Evolutionary conservation across 92 coral and sea anemone species (phyloP).

Genomic region (Phenganax subtilis): DNA sequence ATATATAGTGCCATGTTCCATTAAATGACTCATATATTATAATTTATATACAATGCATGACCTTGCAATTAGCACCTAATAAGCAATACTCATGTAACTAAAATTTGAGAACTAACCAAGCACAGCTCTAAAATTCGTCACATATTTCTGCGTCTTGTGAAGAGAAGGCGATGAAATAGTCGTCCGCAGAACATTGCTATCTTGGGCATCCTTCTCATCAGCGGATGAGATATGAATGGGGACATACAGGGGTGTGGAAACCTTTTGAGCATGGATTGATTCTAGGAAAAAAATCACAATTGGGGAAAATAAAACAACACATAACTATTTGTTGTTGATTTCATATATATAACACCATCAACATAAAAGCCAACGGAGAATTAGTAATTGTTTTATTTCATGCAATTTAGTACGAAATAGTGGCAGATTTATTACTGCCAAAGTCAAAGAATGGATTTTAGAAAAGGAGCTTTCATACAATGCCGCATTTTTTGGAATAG

Average conservation of each 20-base stretch:
- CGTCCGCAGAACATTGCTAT: slow-evolving; percentile 3
- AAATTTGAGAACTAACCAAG: slow-evolving; percentile 14
- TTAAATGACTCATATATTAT: neutral
- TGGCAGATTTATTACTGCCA: too few species aligned
- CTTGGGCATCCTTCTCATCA: neutral
- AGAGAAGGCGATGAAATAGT: slow-evolving; percentile 31
- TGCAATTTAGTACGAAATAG: too few species aligned
- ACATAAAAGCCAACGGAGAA: too few species aligned
- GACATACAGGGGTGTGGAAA: neutral
- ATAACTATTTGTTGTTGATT: too few species aligned
- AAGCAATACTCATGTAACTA: too few species aligned
- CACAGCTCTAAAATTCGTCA: slow-evolving; percentile 24
- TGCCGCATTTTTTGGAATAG: too few species aligned
- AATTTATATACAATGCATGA: neutral
- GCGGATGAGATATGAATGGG: slow-evolving; percentile 3
- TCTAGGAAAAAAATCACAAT: slow-evolving; percentile 1
- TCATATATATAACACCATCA: too few species aligned
- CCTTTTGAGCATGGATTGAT: slow-evolving; percentile 16
- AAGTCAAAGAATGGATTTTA: too few species aligned
- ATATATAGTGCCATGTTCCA: too few species aligned
- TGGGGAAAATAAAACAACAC: neutral
- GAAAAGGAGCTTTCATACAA: too few species aligned
- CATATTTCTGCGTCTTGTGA: slow-evolving; percentile 19
- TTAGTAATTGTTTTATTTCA: too few species aligned
- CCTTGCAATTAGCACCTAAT: too few species aligned